Conservation (phyloP, 2,113 vertebrate species). For the Hemiprocne comata region DNA sequence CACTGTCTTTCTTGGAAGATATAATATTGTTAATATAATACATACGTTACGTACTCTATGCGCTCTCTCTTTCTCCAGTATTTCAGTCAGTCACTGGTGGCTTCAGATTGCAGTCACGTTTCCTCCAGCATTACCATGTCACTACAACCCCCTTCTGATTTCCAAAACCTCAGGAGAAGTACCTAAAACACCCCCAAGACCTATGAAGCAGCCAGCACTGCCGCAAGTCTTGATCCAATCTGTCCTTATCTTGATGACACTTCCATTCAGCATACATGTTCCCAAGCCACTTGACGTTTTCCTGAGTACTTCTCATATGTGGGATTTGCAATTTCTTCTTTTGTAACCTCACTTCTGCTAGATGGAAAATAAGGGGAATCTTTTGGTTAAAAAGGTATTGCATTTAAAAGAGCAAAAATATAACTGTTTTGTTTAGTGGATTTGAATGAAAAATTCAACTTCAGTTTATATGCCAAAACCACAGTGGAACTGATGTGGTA, state of each 20-base stretch:
- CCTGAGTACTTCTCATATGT: not conserved
- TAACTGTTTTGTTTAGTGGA: not conserved
- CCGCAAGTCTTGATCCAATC: not conserved
- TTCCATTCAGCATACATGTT: not conserved
- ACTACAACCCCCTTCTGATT: not conserved
- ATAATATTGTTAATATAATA: not conserved
- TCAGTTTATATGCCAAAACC: not conserved
- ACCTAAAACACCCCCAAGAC: not conserved
- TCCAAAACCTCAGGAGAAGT: not conserved
- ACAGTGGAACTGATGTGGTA: not conserved
- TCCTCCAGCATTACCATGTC: not conserved
- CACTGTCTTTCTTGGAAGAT: not conserved
- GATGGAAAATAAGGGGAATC: not conserved
- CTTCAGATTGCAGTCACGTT: not conserved
- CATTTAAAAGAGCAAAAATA: not conserved
- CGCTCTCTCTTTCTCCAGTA: not conserved
- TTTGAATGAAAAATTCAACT: not conserved
- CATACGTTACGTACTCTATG: not conserved
- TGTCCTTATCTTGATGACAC: not conserved
- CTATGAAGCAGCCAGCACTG: not conserved
- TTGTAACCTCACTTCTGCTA: not conserved
- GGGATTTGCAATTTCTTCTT: not conserved
- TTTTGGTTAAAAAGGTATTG: not conserved
- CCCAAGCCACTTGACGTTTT: conserved; percentile 19
- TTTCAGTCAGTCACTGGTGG: not conserved